Conservation (phyloP, 37 sponge, comb jelly and placozoan species). For the Diacarnus erythraeanus region DNA sequence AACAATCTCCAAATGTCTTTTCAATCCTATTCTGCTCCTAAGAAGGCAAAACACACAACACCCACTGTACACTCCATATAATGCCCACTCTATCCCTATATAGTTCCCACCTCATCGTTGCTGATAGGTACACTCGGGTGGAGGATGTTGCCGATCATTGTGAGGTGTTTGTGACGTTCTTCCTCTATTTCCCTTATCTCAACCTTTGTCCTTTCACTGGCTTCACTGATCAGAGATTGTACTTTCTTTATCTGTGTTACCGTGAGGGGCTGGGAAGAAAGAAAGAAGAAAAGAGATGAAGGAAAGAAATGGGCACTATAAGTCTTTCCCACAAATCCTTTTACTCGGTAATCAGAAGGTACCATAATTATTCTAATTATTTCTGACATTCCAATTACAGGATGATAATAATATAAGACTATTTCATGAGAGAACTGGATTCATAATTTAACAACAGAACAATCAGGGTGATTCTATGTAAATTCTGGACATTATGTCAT, state of each 20-base stretch:
- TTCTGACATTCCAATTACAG: no score
- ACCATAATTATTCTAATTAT: no score
- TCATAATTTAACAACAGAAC: no score
- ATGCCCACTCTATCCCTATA: not conserved
- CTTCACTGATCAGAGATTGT: constrained; percentile 57
- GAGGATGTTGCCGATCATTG: constrained; percentile 88
- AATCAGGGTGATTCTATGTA: no score
- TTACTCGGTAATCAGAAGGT: no score
- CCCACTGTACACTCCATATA: not conserved
- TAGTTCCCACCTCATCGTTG: constrained; percentile 94
- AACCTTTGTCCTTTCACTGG: constrained; percentile 25
- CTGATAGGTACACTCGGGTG: constrained; percentile 87
- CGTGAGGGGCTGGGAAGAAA: constrained; percentile 48
- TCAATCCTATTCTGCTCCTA: constrained; percentile 88
- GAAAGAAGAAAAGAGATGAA: no score
- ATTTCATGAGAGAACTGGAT: no score
- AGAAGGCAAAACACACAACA: no score
- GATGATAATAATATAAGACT: no score
- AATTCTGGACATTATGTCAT: no score
- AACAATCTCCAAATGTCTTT: constrained; percentile 75
- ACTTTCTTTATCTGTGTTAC: constrained; percentile 81
- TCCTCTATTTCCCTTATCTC: constrained; percentile 72
- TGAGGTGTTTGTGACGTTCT: constrained; percentile 53
- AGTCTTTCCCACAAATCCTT: no score
- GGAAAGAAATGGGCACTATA: no score